Evolutionary conservation across 2,797 vertebrate species (phyloP).

Genomic region (Melanotaenia boesemani): DNA sequence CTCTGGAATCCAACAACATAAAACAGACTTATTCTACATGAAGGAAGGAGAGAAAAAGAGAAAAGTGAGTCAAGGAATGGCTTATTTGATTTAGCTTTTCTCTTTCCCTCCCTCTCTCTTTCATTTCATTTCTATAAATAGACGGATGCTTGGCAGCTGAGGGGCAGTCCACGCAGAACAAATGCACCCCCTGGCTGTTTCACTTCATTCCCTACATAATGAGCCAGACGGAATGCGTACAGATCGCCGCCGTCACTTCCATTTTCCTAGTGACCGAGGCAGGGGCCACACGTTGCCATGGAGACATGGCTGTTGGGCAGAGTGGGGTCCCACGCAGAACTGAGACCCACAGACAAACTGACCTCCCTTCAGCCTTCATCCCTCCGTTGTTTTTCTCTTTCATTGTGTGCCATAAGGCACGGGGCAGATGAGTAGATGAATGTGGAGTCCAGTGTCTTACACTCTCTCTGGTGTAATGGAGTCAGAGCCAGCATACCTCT

Average conservation of each 20-base stretch:
- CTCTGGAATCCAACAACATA: conserved; percentile 17
- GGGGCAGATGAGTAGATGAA: conserved; percentile 17
- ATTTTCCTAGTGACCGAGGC: conserved; percentile 49
- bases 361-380: conserved; percentile 5
- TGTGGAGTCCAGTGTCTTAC: conserved; percentile 32
- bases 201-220: conserved; percentile 80
- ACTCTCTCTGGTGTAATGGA: conserved; percentile 53
- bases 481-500: conserved; percentile 52
- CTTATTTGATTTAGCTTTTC: conserved; percentile 55
- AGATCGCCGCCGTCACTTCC: conserved; percentile 72
- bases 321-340: conserved; percentile 11
- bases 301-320: conserved; percentile 54
- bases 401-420: conserved; percentile 33
- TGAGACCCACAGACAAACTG: conserved; percentile 16
- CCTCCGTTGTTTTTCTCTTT: not conserved
- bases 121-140: conserved; percentile 80
- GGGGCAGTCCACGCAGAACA: conserved; percentile 84
- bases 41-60: conserved; percentile 3
- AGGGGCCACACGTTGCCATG: conserved; percentile 67
- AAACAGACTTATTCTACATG: conserved; percentile 15
- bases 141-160: conserved; percentile 81
- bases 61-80: conserved; percentile 34
- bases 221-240: conserved; percentile 71
- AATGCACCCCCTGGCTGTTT: conserved; percentile 79
- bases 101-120: conserved; percentile 25